These are phyloP conservation scores for Saguinus imperator DNA, from an alignment of 2,113 vertebrate genomes.

Conservation along the genomic window DNA sequence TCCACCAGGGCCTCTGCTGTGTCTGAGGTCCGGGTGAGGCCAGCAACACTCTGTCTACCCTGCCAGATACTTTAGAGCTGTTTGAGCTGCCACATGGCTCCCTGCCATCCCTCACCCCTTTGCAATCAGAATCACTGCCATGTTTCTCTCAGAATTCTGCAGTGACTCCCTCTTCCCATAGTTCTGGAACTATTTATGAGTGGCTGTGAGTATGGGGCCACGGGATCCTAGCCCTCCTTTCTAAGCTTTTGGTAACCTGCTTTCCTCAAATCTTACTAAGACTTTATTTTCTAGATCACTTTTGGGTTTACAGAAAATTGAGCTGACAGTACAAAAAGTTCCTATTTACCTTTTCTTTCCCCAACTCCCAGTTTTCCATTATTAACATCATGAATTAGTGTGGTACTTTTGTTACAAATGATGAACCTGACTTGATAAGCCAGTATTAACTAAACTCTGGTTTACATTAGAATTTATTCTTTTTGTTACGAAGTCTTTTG, in stretches of 20 bases:
- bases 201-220: neutral
- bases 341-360: neutral
- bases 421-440: fast-evolving
- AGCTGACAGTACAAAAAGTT: neutral
- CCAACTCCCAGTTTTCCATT: neutral
- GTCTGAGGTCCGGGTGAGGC: neutral
- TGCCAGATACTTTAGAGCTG: neutral
- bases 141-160: neutral
- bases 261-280: neutral
- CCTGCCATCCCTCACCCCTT: neutral
- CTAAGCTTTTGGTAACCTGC: neutral
- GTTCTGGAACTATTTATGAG: neutral
- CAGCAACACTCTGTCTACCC: neutral
- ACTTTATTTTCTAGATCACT: neutral
- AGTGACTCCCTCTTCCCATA: neutral
- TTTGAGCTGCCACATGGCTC: neutral
- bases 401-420: neutral
- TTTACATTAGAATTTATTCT: neutral
- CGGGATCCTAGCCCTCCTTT: neutral
- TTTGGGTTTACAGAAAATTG: neutral
- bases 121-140: neutral
- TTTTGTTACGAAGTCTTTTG: neutral
- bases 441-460: neutral
- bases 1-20: neutral
- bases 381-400: neutral